Conservation (phyloP, 2,888 invertebrate genomes). For the Euclidia mi region DNA sequence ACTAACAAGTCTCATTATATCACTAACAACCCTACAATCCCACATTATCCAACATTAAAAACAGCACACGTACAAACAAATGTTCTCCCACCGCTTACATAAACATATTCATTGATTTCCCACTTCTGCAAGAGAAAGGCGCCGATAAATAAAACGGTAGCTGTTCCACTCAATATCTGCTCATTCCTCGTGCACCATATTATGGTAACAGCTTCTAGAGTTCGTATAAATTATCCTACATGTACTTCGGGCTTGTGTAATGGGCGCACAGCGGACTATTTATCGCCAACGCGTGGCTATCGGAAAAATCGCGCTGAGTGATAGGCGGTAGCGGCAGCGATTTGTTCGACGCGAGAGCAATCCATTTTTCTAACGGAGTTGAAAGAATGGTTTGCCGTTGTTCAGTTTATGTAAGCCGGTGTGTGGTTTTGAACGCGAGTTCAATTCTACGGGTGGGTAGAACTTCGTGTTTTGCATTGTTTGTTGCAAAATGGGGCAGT, state of each 20-base stretch:
- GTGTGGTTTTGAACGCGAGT: too few species aligned
- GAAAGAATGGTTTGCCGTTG: too few species aligned
- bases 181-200: conserved; percentile 46
- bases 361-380: too few species aligned
- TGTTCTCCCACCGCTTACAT: conserved; percentile 23
- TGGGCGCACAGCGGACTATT: conserved; percentile 77
- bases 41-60: too few species aligned
- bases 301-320: conserved; percentile 33
- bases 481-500: too few species aligned
- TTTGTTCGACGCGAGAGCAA: too few species aligned
- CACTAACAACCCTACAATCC: too few species aligned
- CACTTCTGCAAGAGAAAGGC: neutral
- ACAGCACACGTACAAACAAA: too few species aligned
- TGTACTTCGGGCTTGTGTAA: conserved; percentile 72
- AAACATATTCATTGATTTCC: conserved; percentile 11
- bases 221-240: conserved; percentile 75
- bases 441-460: too few species aligned
- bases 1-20: too few species aligned
- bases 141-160: conserved; percentile 31
- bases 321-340: conserved; percentile 7
- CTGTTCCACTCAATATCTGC: conserved; percentile 17
- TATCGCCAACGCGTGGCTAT: conserved; percentile 78
- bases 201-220: conserved; percentile 66
- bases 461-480: too few species aligned
- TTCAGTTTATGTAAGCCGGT: too few species aligned